A percentile compares a stretch with the other conserved stretches of the same genome.
Evolutionary conservation across 1,140 invertebrate genomes (phyloP).

Genomic region (Cydia splendana): DNA sequence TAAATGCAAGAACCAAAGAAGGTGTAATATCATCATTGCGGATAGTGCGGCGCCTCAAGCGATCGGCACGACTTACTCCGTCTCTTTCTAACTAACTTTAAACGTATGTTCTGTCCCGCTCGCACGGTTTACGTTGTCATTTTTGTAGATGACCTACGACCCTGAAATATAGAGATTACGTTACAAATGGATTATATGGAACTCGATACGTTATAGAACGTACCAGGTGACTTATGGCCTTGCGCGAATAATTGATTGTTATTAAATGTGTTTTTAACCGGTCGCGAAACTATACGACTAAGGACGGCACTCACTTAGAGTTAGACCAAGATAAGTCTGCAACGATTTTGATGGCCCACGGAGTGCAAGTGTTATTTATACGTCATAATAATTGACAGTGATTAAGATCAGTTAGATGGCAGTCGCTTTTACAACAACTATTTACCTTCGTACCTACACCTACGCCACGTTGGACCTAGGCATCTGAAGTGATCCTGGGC

Average conservation of each 20-base stretch:
- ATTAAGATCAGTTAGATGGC: no score
- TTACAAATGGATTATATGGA: conserved; percentile 56
- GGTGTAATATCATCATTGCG: conserved; percentile 59
- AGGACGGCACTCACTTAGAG: not conserved
- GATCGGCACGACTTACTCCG: conserved; percentile 45
- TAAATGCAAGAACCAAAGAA: conserved; percentile 52
- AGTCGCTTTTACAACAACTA: no score
- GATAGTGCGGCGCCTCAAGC: conserved; percentile 60
- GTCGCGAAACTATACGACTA: conserved; percentile 1
- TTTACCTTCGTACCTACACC: no score
- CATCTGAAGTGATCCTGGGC: no score
- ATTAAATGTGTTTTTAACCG: conserved; percentile 19
- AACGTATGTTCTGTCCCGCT: conserved; percentile 47
- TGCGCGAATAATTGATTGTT: conserved; percentile 16
- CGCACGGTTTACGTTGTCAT: conserved; percentile 60
- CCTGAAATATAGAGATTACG: conserved; percentile 62
- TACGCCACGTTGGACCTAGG: no score
- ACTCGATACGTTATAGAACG: conserved; percentile 45
- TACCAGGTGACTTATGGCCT: conserved; percentile 23
- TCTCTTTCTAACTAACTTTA: conserved; percentile 39
- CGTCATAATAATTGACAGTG: no score
- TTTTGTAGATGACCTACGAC: conserved; percentile 71
- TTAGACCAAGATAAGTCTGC: no score
- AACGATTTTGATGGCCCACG: no score
- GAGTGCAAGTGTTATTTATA: no score